Conservation (phyloP, 2,888 invertebrate species). For the Copidosoma aretas region DNA sequence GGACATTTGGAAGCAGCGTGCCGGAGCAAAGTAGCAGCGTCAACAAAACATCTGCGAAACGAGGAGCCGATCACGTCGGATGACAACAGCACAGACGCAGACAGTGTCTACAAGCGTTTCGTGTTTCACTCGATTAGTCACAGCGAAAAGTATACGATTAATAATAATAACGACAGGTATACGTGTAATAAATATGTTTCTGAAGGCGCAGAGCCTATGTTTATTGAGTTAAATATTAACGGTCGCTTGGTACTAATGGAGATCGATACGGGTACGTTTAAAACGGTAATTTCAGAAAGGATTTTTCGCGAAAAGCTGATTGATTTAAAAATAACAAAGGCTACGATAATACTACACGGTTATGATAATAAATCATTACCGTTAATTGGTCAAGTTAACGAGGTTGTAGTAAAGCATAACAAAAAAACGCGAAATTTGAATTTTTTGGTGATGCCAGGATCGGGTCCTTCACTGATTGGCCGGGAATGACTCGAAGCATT, state of each 20-base stretch:
- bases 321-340: neutral
- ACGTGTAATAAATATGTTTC: neutral
- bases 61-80: no score
- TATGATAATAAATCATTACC: neutral
- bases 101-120: no score
- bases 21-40: neutral
- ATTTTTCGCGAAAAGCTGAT: neutral
- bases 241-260: neutral
- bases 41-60: neutral
- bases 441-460: constrained; percentile 13
- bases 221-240: neutral
- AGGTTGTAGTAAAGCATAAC: constrained; percentile 1
- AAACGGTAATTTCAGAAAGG: neutral
- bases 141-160: neutral
- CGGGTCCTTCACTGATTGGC: constrained; percentile 11
- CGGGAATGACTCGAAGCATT: neutral
- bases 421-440: constrained; percentile 12
- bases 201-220: neutral
- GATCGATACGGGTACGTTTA: neutral
- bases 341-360: neutral
- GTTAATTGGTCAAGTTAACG: constrained; percentile 12
- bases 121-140: no score
- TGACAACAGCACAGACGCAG: no score
- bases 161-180: neutral
- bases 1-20: neutral